phyloP scores from a whole-genome alignment of 2,888 invertebrate species.

The Tetragonisca angustula region DNA sequence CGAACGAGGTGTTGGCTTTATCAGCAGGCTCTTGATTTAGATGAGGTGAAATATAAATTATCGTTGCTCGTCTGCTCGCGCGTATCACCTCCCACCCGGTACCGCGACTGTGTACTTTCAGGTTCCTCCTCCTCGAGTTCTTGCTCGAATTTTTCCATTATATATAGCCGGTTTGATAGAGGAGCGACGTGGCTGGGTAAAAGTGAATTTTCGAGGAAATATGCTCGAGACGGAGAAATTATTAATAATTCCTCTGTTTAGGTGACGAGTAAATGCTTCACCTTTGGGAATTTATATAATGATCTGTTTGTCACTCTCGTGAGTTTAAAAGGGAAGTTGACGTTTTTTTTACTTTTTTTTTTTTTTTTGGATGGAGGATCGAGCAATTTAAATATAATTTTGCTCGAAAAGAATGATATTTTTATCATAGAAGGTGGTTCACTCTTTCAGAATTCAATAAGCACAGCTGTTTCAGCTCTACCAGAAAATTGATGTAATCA shows the following conservation, averaged over 20 bases:
- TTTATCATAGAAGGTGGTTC: neutral
- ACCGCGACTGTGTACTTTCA: neutral
- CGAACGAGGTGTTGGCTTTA: constrained; percentile 14
- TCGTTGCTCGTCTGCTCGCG: neutral
- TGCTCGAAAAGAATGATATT: neutral
- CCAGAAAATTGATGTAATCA: neutral
- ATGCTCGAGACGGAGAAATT: fast-evolving
- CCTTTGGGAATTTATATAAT: neutral
- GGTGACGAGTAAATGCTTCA: neutral
- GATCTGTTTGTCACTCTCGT: neutral
- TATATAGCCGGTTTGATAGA: neutral
- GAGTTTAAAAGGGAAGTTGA: too few species aligned
- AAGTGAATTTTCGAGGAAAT: neutral
- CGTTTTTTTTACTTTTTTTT: too few species aligned
- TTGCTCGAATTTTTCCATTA: neutral
- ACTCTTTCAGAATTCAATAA: neutral
- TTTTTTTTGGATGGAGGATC: too few species aligned
- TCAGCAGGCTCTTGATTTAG: constrained; percentile 59
- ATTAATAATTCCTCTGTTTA: neutral
- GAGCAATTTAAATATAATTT: too few species aligned
- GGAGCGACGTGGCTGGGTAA: neutral
- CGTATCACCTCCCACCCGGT: neutral
- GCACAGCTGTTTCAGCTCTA: neutral
- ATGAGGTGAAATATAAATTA: constrained; percentile 69
- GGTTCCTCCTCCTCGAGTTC: neutral